Conservation (phyloP, 2,888 invertebrate species). For the Epiblema foenella region DNA sequence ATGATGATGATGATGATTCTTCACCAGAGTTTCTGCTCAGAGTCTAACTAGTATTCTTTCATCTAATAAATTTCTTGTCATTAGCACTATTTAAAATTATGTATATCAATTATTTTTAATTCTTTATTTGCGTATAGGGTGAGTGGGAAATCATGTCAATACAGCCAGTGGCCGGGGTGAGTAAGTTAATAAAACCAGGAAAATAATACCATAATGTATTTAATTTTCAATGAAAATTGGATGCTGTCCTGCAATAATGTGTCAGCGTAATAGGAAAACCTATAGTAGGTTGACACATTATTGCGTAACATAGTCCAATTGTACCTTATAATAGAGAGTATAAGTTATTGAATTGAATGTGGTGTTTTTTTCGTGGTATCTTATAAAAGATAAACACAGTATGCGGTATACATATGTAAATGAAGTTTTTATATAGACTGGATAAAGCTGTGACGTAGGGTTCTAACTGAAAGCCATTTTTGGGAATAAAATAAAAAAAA, state of each 20-base stretch:
- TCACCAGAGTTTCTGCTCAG: conserved; percentile 5
- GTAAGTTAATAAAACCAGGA: conserved; percentile 37
- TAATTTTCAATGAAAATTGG: no score
- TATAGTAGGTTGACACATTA: no score
- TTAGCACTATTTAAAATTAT: conserved; percentile 42
- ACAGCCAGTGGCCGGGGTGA: conserved; percentile 36
- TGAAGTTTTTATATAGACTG: conserved; percentile 59
- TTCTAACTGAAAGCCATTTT: conserved; percentile 32
- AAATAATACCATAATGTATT: conserved; percentile 15
- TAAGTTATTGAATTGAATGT: conserved; percentile 2
- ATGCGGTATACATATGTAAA: conserved; percentile 41
- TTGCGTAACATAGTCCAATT: no score
- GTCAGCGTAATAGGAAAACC: no score
- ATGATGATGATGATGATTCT: neutral
- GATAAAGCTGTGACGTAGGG: conserved; percentile 56
- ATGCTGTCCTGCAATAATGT: no score
- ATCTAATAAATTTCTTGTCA: conserved; percentile 40
- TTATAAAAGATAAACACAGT: conserved; percentile 33
- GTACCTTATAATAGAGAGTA: neutral
- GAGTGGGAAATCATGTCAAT: conserved; percentile 33
- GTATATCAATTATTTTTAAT: conserved; percentile 39
- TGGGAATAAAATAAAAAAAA: conserved; percentile 3
- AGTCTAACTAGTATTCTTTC: conserved; percentile 38
- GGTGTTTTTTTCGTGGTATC: conserved; percentile 19
- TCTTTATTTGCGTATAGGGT: conserved; percentile 30